Percentiles rank a stretch among this genome's conserved stretches.
Conservation (phyloP, 2,797 vertebrate genomes). For the Poeciliopsis paucimaculata region DNA sequence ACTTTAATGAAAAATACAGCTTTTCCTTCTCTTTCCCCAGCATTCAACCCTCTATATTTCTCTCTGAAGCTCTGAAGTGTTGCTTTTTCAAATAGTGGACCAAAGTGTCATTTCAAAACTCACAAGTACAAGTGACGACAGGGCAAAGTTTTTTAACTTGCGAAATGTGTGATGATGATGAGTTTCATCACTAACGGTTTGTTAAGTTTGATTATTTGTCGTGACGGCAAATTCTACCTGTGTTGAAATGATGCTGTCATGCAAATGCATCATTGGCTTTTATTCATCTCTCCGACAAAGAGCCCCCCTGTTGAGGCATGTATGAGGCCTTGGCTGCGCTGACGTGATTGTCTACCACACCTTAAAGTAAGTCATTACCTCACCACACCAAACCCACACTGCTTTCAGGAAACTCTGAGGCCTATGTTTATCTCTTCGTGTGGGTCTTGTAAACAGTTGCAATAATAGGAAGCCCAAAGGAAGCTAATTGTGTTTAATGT, state of each 20-base stretch:
- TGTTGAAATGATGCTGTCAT: slow-evolving; percentile 3
- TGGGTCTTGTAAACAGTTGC: not conserved
- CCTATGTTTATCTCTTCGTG: not conserved
- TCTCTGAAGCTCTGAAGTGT: not conserved
- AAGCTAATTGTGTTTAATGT: not conserved
- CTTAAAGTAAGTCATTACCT: slow-evolving; percentile 25
- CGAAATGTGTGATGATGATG: not conserved
- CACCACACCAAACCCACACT: not conserved
- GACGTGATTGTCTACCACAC: slow-evolving; percentile 44
- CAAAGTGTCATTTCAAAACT: not conserved
- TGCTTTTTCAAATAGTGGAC: slow-evolving; percentile 6
- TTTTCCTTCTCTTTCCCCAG: slow-evolving; percentile 4
- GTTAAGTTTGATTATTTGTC: slow-evolving; percentile 4
- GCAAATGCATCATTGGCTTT: slow-evolving; percentile 13
- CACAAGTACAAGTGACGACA: not conserved
- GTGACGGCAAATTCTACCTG: slow-evolving; percentile 9
- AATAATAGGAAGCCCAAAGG: not conserved
- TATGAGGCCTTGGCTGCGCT: slow-evolving; percentile 11
- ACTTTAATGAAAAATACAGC: slow-evolving; percentile 52
- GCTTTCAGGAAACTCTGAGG: not conserved
- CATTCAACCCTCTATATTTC: slow-evolving; percentile 3
- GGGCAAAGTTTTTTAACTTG: not conserved
- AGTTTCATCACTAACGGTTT: not conserved
- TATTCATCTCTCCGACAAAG: slow-evolving; percentile 12
- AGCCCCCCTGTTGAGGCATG: slow-evolving; percentile 31